These are phyloP conservation scores for Pteria penguin DNA, from an alignment of 2,888 invertebrate genomes.

Conservation along the genomic window DNA sequence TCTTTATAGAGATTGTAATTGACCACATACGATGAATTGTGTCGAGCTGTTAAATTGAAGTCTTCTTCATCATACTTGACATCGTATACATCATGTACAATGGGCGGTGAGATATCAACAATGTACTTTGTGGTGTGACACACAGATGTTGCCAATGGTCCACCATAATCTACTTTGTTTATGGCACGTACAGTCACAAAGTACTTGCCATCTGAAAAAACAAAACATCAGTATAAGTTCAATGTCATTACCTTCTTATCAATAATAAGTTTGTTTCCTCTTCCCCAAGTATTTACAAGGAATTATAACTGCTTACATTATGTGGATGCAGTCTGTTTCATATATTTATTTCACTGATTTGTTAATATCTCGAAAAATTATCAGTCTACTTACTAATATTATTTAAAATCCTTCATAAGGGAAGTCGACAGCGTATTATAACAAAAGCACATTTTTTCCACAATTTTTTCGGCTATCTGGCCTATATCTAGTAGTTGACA, in stretches of 20 bases:
- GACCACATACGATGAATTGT: constrained; percentile 70
- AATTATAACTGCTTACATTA: too few species aligned
- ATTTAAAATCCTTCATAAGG: too few species aligned
- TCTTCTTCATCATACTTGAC: constrained; percentile 65
- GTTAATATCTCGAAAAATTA: too few species aligned
- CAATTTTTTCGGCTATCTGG: too few species aligned
- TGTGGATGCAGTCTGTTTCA: too few species aligned
- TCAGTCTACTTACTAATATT: too few species aligned
- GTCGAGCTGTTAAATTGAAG: constrained; percentile 50
- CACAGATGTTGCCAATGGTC: constrained; percentile 63
- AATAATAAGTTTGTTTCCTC: not conserved
- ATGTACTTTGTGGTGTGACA: constrained; percentile 65
- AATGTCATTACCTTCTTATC: not conserved
- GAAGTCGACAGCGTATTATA: too few species aligned
- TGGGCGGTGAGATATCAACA: constrained; percentile 66
- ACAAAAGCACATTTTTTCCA: too few species aligned
- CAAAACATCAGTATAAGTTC: constrained; percentile 1
- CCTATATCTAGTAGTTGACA: too few species aligned
- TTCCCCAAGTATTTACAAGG: too few species aligned
- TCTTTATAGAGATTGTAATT: too few species aligned
- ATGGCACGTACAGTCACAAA: constrained; percentile 64
- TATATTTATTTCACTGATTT: too few species aligned
- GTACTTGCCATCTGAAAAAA: constrained; percentile 65
- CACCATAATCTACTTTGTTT: constrained; percentile 70
- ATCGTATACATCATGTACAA: constrained; percentile 63